These are phyloP conservation scores for Radopholus similis DNA, from an alignment of 1,140 invertebrate species.

Conservation along the genomic window DNA sequence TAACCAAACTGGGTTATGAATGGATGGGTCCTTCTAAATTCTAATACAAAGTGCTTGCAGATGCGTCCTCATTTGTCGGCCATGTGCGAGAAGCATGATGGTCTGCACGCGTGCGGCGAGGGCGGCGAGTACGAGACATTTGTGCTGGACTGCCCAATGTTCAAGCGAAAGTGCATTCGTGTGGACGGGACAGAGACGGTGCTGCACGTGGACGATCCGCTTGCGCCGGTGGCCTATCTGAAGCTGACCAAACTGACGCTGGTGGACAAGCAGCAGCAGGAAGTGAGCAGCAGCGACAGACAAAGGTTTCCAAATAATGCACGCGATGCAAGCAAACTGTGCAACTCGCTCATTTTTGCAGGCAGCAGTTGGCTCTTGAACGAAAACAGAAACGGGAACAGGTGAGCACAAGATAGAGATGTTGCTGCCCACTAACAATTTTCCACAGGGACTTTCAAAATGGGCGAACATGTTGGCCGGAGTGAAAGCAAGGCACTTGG, in stretches of 20 bases:
- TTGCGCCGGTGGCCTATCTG: slow-evolving; percentile 35
- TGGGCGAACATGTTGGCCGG: background rate
- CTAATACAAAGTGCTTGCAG: too few relatives aligned
- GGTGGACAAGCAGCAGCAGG: slow-evolving; percentile 5
- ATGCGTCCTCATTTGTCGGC: slow-evolving; percentile 66
- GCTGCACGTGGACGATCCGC: slow-evolving; percentile 22
- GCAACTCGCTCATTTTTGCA: background rate
- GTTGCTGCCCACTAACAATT: too few relatives aligned
- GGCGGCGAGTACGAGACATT: slow-evolving; percentile 77
- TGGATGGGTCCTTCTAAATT: too few relatives aligned
- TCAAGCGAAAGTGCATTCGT: slow-evolving; percentile 29
- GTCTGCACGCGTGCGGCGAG: slow-evolving; percentile 80
- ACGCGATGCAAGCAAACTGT: too few relatives aligned
- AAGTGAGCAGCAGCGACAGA: too few relatives aligned
- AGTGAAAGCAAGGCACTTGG: background rate
- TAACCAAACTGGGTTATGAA: too few relatives aligned
- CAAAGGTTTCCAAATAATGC: too few relatives aligned
- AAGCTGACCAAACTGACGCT: slow-evolving; percentile 32
- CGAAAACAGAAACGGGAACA: too few relatives aligned
- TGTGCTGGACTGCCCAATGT: slow-evolving; percentile 42
- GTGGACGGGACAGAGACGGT: slow-evolving; percentile 19
- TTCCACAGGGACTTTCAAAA: too few relatives aligned
- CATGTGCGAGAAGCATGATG: slow-evolving; percentile 72
- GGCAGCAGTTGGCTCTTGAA: too few relatives aligned
- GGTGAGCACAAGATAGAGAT: too few relatives aligned